Evolutionary conservation across 2,797 vertebrate species (phyloP).

Genomic region (Paramormyrops hopkinsi): DNA sequence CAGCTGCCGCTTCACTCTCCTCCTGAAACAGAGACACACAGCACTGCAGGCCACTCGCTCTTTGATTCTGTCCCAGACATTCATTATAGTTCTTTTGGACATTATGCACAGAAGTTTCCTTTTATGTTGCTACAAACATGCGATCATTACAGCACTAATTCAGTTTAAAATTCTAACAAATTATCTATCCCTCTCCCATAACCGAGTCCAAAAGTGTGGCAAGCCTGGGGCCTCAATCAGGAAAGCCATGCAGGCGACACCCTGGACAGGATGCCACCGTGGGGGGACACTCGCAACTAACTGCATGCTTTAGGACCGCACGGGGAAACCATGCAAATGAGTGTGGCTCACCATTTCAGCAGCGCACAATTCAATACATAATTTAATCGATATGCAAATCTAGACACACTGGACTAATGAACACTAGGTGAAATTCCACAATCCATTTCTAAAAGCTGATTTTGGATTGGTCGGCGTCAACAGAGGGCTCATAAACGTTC

Average conservation of each 20-base stretch:
- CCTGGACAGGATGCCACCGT: neutral
- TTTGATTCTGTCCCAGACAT: neutral
- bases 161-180: neutral
- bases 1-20: slow-evolving; percentile 64
- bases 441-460: neutral
- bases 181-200: neutral
- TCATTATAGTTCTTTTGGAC: neutral
- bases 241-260: neutral
- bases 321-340: neutral
- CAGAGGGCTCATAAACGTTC: neutral
- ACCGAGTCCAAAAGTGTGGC: neutral
- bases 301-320: neutral
- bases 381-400: neutral
- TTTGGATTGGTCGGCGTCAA: neutral
- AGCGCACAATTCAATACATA: neutral
- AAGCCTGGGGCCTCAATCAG: neutral
- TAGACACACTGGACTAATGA: neutral
- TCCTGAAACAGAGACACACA: slow-evolving; percentile 41
- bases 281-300: neutral
- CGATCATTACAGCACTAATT: neutral
- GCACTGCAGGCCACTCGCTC: neutral
- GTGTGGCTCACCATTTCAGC: neutral
- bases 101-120: neutral
- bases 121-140: neutral
- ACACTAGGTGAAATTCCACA: neutral